Evolutionary conservation across 1,140 invertebrate genomes (phyloP).

Genomic region (Apis laboriosa): DNA sequence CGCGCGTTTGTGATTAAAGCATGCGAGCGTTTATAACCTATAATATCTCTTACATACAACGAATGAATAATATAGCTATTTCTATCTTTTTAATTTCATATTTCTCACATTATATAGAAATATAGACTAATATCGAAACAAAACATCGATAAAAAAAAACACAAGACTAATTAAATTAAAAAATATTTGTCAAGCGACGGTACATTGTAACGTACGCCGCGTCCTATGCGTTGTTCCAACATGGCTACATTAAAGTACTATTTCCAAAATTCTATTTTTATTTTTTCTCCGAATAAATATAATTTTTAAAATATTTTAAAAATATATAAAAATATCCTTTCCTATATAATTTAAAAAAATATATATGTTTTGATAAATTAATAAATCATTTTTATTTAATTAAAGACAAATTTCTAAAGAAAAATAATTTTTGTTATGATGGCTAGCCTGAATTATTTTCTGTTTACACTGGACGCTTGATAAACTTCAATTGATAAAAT

Average conservation of each 20-base stretch:
- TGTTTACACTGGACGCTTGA: constrained; percentile 44
- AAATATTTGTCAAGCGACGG: constrained; percentile 21
- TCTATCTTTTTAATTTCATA: constrained; percentile 30
- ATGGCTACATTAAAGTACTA: constrained; percentile 62
- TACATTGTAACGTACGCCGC: constrained; percentile 65
- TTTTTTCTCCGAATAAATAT: no score
- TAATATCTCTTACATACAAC: background rate
- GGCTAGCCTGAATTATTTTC: constrained; percentile 22
- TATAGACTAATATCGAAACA: background rate
- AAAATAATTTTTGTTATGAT: constrained; percentile 26
- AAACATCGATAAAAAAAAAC: constrained; percentile 7
- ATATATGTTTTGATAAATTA: background rate
- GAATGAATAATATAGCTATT: background rate
- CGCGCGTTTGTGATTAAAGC: constrained; percentile 13
- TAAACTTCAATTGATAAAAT: constrained; percentile 24
- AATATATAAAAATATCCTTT: background rate
- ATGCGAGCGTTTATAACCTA: constrained; percentile 57
- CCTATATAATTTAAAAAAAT: background rate
- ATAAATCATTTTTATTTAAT: background rate
- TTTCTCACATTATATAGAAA: background rate
- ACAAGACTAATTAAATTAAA: constrained; percentile 55
- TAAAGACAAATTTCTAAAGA: background rate
- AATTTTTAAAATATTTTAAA: background rate
- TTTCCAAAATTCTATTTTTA: constrained; percentile 24
- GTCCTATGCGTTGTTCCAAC: constrained; percentile 64